Evolutionary conservation across 2,113 vertebrate species (phyloP).

Genomic region (Calyptommatus sinebrachiatus): DNA sequence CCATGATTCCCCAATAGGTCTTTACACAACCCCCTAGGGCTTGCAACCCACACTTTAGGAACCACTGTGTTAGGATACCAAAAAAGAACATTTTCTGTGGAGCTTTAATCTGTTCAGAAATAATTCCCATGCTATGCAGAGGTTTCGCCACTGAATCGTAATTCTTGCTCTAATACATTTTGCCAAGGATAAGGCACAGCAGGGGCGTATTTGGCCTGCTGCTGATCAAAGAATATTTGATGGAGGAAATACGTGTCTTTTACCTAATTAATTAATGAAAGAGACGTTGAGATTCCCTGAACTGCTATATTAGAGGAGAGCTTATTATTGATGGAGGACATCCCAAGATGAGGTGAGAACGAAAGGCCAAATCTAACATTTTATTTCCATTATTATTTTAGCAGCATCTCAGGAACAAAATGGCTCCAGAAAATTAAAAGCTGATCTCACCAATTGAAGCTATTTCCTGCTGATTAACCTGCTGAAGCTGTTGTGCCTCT

Average conservation of each 20-base stretch:
- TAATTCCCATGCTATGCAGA: constrained; percentile 1
- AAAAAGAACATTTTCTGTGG: accelerated
- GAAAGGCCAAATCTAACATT: background rate
- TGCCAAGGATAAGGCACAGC: background rate
- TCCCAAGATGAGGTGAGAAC: background rate
- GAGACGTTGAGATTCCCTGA: background rate
- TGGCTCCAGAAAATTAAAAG: background rate
- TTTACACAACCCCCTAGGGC: too few relatives aligned
- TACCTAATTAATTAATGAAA: background rate
- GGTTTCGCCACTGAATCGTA: background rate
- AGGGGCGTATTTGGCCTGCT: background rate
- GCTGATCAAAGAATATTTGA: background rate
- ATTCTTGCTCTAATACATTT: background rate
- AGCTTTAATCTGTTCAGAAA: background rate
- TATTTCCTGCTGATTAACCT: background rate
- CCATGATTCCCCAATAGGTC: too few relatives aligned
- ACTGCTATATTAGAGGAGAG: background rate
- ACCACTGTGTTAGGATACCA: background rate
- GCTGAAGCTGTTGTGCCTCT: background rate
- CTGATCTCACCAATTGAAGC: background rate
- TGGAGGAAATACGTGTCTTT: background rate
- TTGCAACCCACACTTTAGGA: background rate
- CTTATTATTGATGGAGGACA: background rate
- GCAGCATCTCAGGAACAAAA: background rate
- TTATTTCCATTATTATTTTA: background rate